Evolutionary conservation across 1,140 invertebrate genomes (phyloP).

Genomic region (Eriosoma lanigerum): DNA sequence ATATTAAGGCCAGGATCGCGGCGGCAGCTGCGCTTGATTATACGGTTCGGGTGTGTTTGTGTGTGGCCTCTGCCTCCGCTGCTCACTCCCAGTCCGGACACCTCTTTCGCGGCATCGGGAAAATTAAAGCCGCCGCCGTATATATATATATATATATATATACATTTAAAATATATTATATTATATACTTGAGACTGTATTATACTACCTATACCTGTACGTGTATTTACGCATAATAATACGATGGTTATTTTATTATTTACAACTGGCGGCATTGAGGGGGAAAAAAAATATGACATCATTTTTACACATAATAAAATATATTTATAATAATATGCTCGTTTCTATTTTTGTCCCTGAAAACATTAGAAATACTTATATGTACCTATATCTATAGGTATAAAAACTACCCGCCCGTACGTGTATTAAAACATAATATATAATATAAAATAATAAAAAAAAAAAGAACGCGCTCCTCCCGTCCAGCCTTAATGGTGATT

Average conservation of each 20-base stretch:
- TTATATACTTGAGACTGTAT: too few species aligned
- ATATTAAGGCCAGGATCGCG: constrained; percentile 23
- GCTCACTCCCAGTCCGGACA: neutral
- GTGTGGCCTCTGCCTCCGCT: constrained; percentile 1
- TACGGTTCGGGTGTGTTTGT: constrained; percentile 48
- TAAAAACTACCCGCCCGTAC: neutral
- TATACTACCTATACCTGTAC: neutral
- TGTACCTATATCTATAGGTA: too few species aligned
- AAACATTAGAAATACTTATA: neutral
- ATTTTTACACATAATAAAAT: constrained; percentile 47
- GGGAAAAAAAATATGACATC: constrained; percentile 46
- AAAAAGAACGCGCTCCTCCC: neutral
- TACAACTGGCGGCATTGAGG: constrained; percentile 36
- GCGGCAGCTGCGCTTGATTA: constrained; percentile 50
- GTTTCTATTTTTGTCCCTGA: constrained; percentile 26
- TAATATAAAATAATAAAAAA: neutral
- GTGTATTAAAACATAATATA: too few species aligned
- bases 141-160: neutral
- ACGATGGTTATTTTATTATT: constrained; percentile 48
- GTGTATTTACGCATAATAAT: neutral
- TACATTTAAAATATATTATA: neutral
- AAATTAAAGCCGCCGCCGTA: constrained; percentile 36
- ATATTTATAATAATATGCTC: neutral
- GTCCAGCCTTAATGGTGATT: constrained; percentile 46
- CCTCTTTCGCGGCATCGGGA: constrained; percentile 48